These are phyloP conservation scores for Icerya purchasi DNA, from an alignment of 2,888 invertebrate species.

Conservation along the genomic window DNA sequence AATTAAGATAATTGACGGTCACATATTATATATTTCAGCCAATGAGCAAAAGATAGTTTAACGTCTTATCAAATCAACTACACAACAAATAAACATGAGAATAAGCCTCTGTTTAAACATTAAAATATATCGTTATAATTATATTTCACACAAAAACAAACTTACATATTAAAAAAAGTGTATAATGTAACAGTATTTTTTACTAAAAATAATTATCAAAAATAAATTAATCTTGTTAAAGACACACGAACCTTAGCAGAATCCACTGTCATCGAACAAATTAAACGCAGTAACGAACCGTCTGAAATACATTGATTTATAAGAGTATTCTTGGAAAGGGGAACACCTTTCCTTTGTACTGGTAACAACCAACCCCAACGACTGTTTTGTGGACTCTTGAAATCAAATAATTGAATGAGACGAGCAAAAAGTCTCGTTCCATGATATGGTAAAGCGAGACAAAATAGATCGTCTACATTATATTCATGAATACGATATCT, in stretches of 20 bases:
- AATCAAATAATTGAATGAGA: constrained; percentile 49
- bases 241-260: constrained; percentile 30
- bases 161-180: too few relatives aligned
- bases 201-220: too few relatives aligned
- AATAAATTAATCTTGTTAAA: background rate
- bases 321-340: constrained; percentile 47
- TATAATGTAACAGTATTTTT: too few relatives aligned
- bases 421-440: constrained; percentile 72
- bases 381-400: constrained; percentile 30
- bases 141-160: too few relatives aligned
- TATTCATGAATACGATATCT: constrained; percentile 72
- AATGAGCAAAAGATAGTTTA: too few relatives aligned
- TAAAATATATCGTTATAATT: too few relatives aligned
- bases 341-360: constrained; percentile 49
- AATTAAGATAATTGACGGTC: too few relatives aligned
- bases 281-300: constrained; percentile 36
- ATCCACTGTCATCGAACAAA: constrained; percentile 35
- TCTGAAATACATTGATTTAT: constrained; percentile 47
- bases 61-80: too few relatives aligned
- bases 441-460: constrained; percentile 74
- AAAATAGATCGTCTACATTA: constrained; percentile 59
- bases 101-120: too few relatives aligned
- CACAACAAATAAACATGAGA: too few relatives aligned
- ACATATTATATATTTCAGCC: too few relatives aligned
- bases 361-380: constrained; percentile 56